Conservation (phyloP, 2,797 vertebrate species). For the Gallirallus australis region DNA sequence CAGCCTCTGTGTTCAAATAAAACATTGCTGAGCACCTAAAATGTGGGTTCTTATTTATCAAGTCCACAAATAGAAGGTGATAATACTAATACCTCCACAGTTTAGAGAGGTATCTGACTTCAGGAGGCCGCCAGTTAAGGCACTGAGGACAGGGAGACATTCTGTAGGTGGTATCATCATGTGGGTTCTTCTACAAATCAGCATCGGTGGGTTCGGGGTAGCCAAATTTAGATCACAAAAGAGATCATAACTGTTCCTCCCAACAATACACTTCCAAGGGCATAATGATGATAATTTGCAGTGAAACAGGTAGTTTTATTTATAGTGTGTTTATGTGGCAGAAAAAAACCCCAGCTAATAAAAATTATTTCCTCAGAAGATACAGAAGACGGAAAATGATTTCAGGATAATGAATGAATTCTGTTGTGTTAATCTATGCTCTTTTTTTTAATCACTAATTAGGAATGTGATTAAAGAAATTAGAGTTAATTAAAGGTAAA, state of each 20-base stretch:
- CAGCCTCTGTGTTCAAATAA: neutral
- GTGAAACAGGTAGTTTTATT: neutral
- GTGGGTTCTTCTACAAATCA: neutral
- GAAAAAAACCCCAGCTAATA: neutral
- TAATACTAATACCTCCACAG: neutral
- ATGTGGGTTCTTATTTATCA: neutral
- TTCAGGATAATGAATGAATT: conserved; percentile 53
- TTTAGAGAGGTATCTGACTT: neutral
- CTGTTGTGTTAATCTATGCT: conserved; percentile 50
- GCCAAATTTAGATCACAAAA: neutral
- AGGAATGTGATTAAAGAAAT: conserved; percentile 74
- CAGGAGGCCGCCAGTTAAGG: neutral
- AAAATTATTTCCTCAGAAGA: conserved; percentile 14
- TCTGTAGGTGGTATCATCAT: neutral
- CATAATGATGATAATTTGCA: neutral
- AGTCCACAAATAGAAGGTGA: neutral
- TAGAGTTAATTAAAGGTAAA: conserved; percentile 78
- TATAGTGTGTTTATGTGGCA: neutral
- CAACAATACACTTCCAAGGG: neutral
- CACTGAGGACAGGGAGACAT: neutral
- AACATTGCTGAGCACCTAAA: neutral
- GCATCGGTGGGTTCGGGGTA: neutral
- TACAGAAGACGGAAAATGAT: neutral
- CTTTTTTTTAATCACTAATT: conserved; percentile 64
- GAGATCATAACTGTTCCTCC: neutral